Conservation (phyloP, 2,888 invertebrate genomes). For the Odontothrips loti region DNA sequence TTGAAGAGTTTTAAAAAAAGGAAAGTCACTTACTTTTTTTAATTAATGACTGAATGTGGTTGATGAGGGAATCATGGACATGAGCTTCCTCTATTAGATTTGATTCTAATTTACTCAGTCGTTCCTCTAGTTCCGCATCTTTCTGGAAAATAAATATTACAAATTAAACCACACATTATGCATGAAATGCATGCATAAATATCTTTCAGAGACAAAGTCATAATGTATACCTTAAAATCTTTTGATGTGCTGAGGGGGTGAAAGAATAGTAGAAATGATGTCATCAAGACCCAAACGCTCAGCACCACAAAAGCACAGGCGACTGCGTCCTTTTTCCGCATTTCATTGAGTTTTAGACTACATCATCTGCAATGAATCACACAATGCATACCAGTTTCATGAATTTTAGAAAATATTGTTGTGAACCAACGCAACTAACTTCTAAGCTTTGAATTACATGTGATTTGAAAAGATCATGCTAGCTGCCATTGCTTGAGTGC, state of each 20-base stretch:
- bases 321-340: slow-evolving; percentile 16
- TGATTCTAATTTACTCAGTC: slow-evolving; percentile 5
- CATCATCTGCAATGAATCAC: not conserved
- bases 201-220: no score
- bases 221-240: not conserved
- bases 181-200: no score
- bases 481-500: no score
- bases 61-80: slow-evolving; percentile 4
- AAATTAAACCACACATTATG: not conserved
- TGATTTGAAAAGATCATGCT: no score
- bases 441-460: no score
- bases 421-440: not conserved
- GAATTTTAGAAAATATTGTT: not conserved
- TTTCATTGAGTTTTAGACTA: slow-evolving; percentile 15
- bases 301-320: slow-evolving; percentile 25
- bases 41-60: not conserved
- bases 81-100: slow-evolving; percentile 1
- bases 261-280: not conserved
- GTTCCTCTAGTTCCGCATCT: not conserved
- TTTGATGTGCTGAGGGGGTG: slow-evolving; percentile 3
- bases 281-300: slow-evolving; percentile 13
- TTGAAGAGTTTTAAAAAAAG: not conserved
- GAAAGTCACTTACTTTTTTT: not conserved
- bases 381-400: not conserved
- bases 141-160: not conserved